phyloP scores from a whole-genome alignment of 2,797 vertebrate species.

The Crocodylus rhombifer region DNA sequence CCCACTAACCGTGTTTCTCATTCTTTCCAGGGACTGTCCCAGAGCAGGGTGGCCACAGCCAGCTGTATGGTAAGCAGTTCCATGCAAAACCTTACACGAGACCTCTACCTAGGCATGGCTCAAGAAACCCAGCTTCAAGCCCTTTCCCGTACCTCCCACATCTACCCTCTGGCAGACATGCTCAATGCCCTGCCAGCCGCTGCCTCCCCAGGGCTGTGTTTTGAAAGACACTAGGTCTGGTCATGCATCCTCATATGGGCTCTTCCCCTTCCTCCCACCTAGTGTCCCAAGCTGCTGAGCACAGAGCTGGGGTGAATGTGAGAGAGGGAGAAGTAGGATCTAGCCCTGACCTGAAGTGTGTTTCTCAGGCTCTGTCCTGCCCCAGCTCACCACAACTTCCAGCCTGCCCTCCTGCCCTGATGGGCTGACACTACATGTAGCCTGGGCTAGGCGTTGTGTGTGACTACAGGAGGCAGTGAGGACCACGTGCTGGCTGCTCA shows the following conservation, averaged over 20 bases:
- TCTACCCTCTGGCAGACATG: too few species aligned
- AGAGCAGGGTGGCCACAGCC: neutral
- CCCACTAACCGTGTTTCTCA: neutral
- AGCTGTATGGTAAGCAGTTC: constrained; percentile 51
- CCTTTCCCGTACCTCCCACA: neutral
- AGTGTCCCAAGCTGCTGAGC: neutral
- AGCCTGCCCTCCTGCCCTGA: neutral
- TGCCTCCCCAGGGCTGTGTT: neutral
- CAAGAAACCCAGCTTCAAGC: neutral
- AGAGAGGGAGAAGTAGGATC: neutral
- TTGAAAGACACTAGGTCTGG: neutral
- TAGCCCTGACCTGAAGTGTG: neutral
- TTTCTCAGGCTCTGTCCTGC: neutral
- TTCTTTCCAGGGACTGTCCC: constrained; percentile 28
- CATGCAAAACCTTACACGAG: neutral
- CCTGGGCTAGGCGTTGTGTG: too few species aligned
- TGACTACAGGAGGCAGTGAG: neutral
- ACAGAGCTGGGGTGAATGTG: too few species aligned
- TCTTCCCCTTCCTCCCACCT: neutral
- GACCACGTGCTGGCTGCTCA: neutral
- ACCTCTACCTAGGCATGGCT: neutral
- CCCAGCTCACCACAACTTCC: neutral
- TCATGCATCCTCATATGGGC: neutral
- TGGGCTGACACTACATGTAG: neutral
- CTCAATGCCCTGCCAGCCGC: neutral